Conservation (phyloP, 2,797 vertebrate genomes). For the Sebastes kiyomatsui region DNA sequence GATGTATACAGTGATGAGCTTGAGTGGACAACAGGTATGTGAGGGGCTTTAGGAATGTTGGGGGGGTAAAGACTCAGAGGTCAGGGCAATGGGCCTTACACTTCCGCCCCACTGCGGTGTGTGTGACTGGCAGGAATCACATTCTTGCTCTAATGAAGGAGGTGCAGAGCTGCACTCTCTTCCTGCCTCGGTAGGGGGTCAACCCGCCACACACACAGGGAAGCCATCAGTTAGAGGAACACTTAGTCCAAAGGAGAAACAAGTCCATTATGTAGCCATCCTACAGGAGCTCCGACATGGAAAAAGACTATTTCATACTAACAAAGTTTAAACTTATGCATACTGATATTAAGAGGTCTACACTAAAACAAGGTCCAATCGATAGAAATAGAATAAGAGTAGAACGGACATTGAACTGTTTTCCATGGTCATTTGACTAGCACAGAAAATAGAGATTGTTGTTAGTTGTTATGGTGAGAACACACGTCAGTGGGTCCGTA, state of each 20-base stretch:
- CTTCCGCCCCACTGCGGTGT: conserved; percentile 10
- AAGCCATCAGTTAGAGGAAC: conserved; percentile 8
- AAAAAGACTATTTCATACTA: background rate
- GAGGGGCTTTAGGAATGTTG: conserved; percentile 11
- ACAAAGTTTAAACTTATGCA: background rate
- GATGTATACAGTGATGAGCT: conserved; percentile 1
- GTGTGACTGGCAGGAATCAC: conserved; percentile 32
- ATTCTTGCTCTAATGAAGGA: conserved; percentile 55
- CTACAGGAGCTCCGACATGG: background rate
- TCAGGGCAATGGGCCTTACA: conserved; percentile 12
- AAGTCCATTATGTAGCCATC: background rate
- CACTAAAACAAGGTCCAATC: no score
- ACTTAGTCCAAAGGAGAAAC: conserved; percentile 7
- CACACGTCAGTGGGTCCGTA: no score
- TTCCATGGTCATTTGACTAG: no score
- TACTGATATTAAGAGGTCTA: background rate
- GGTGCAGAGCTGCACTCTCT: background rate
- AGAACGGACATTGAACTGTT: no score
- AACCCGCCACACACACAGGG: background rate
- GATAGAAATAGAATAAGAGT: no score
- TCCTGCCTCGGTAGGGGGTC: conserved; percentile 10
- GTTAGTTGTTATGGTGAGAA: no score
- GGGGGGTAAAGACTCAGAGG: conserved; percentile 15
- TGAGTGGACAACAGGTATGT: conserved; percentile 46
- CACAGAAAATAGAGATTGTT: no score